phyloP scores from a whole-genome alignment of 37 sponge, comb jelly and placozoan genomes.

The Agelas oroides region DNA sequence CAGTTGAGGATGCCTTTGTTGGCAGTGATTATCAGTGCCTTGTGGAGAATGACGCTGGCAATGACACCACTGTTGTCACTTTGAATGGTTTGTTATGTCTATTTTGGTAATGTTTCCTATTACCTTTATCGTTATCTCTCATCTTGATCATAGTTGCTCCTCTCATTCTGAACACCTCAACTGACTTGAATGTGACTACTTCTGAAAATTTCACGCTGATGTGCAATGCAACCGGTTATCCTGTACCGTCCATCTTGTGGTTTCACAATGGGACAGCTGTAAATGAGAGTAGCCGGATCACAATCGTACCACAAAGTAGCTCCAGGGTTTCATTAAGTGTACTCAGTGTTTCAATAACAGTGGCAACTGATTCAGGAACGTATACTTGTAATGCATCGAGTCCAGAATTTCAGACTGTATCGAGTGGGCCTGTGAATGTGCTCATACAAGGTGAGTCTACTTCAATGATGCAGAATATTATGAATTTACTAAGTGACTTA shows the following conservation, averaged over 20 bases:
- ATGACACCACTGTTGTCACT: neutral
- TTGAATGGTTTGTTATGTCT: neutral
- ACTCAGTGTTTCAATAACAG: conserved; percentile 39
- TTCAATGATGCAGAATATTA: no score
- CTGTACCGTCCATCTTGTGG: conserved; percentile 55
- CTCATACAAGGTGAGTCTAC: conserved; percentile 25
- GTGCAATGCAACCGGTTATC: conserved; percentile 65
- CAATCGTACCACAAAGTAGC: neutral
- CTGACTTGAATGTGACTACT: conserved; percentile 4
- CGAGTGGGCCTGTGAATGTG: conserved; percentile 9
- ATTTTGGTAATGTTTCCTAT: no score
- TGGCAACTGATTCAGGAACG: conserved; percentile 40
- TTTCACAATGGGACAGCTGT: conserved; percentile 47
- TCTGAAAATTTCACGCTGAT: conserved; percentile 7
- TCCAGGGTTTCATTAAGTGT: conserved; percentile 19
- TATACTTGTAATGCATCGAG: conserved; percentile 31
- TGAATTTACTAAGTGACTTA: no score
- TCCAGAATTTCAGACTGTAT: neutral
- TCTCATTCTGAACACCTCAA: neutral
- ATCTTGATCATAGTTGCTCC: conserved; percentile 60
- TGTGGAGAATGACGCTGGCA: conserved; percentile 42
- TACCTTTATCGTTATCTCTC: no score
- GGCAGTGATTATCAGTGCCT: conserved; percentile 24
- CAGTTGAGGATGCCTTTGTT: neutral
- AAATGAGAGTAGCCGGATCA: neutral